Evolutionary conservation across 1,140 invertebrate species (phyloP).

Genomic region (Polyergus mexicanus): DNA sequence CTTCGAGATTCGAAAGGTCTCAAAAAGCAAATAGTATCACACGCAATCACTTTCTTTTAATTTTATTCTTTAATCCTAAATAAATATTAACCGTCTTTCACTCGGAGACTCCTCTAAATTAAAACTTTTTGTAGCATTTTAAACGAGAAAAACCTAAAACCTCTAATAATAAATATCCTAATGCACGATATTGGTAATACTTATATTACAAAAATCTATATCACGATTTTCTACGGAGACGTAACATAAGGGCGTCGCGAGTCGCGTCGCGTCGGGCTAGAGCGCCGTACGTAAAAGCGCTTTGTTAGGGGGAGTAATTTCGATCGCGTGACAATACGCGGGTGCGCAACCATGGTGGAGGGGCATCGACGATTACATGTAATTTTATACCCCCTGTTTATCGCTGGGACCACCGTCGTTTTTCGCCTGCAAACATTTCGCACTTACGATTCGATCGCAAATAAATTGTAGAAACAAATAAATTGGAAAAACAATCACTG

Average conservation of each 20-base stretch:
- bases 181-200: slow-evolving; percentile 63
- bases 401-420: slow-evolving; percentile 72
- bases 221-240: neutral
- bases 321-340: slow-evolving; percentile 82
- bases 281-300: slow-evolving; percentile 80
- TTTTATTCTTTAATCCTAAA: neutral
- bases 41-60: neutral
- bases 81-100: neutral
- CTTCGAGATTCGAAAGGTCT: neutral
- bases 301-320: slow-evolving; percentile 82
- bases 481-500: slow-evolving; percentile 28
- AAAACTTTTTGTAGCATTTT: neutral
- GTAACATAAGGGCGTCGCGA: slow-evolving; percentile 27
- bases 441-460: slow-evolving; percentile 62
- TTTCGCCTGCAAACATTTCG: slow-evolving; percentile 70
- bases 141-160: neutral
- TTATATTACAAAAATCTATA: slow-evolving; percentile 66
- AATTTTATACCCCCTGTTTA: slow-evolving; percentile 83
- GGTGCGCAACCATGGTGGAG: slow-evolving; percentile 28
- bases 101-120: neutral
- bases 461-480: slow-evolving; percentile 20
- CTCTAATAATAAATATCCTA: neutral
- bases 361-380: slow-evolving; percentile 81
- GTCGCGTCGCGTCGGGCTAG: slow-evolving; percentile 60
- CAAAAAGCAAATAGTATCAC: no score